Base-by-base conservation (phyloP, 2,113 vertebrate genomes). In the Stegastes partitus region DNA sequence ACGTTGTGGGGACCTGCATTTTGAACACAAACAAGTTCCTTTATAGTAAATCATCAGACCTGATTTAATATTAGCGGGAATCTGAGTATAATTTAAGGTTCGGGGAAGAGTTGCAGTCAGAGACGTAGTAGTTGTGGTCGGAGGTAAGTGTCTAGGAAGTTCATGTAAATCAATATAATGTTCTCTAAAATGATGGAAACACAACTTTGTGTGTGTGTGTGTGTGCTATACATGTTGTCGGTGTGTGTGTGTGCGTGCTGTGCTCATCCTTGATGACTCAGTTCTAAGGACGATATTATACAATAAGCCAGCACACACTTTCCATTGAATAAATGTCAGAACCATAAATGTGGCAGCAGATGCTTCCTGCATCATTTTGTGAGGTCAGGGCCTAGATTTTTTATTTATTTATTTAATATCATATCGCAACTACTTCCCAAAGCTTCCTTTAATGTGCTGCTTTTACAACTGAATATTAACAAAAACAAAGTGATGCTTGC, bases 331-430 rank as follows among this genome's bases (percentile, higher is more conserved):
- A 53, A 77, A 74, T 62, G 59, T 55, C 70, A 56, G 64, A 73
- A 54, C 61, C 61, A 64, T 63, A 71, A 75, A 72, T 21, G 28
- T 42, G 14, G 54, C 18, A 66, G 64, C 80, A 76, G 76, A 74
- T 68, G 71, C 10, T 65, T 34, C 68, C 56, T 74, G 47, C 42
- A 25, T 34, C 53, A 54, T 56, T 80, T 72, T 71, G 58, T 69
- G 59, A 84, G 65, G 61, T 76, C 69, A 56, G 14, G 19, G 18
- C 1, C 14, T 47, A 1, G 5, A 22, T 31, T n/a, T n/a, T n/a
- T n/a, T n/a, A n/a, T n/a, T n/a, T n/a, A 19, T 67, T 49, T 71
- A 23, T 70, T 9, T 25, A 0, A 31, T 14, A 45, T 26, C 12
- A 28, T 4, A 14, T 71, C 26, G 59, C 16, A 53, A 5, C 18